Evolutionary conservation across 2,113 vertebrate genomes (phyloP).

Genomic region (Speoplatyrhinus poulsoni): DNA sequence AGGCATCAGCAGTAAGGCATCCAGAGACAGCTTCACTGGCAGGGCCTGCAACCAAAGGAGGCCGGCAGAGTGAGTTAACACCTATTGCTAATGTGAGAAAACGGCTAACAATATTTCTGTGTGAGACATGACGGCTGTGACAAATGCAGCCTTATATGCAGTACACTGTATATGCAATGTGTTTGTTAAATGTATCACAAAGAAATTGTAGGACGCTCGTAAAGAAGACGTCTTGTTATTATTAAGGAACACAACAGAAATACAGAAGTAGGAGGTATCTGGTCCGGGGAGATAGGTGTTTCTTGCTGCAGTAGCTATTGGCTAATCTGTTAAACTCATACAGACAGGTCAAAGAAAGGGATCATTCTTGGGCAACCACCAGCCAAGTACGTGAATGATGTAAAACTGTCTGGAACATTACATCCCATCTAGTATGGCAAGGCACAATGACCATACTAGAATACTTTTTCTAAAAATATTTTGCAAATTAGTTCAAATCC

Average conservation of each 20-base stretch:
- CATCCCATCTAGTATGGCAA: slow-evolving; percentile 11
- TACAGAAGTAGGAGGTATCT: slow-evolving; percentile 30
- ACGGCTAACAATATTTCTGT: too few species aligned
- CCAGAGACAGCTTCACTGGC: slow-evolving; percentile 87
- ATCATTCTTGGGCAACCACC: too few species aligned
- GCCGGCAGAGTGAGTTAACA: not conserved
- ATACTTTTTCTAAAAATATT: not conserved
- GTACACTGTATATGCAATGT: too few species aligned
- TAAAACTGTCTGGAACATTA: slow-evolving; percentile 18
- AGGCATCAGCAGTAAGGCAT: slow-evolving; percentile 93
- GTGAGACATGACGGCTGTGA: too few species aligned
- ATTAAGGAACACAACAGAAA: too few species aligned
- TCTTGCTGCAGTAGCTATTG: too few species aligned
- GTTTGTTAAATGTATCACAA: too few species aligned
- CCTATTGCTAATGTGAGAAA: not conserved
- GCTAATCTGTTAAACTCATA: too few species aligned
- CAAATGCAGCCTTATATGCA: too few species aligned
- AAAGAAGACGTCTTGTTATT: too few species aligned
- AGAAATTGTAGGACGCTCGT: too few species aligned
- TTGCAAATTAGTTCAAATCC: not conserved
- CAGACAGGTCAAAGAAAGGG: too few species aligned
- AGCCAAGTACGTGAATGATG: slow-evolving; percentile 13
- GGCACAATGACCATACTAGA: slow-evolving; percentile 26
- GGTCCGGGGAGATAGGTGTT: slow-evolving; percentile 12
- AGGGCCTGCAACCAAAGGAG: slow-evolving; percentile 77